Conservation (phyloP, 2,113 vertebrate species). For the Chinchilla lanigera region DNA sequence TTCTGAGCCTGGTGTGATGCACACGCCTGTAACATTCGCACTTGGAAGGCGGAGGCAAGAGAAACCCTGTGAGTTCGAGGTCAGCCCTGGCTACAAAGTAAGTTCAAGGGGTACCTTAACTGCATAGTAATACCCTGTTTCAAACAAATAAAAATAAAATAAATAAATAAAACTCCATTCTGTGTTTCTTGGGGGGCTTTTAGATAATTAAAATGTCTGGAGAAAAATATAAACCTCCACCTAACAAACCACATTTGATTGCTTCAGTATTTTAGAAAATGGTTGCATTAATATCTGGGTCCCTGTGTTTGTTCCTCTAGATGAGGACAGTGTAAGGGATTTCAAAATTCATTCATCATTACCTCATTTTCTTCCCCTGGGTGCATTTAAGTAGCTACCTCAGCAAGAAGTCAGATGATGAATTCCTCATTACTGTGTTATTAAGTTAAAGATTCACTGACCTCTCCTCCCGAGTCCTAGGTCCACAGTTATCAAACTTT, state of each 20-base stretch:
- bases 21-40: background rate
- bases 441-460: conserved; percentile 41
- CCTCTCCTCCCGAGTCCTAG: conserved; percentile 8
- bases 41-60: background rate
- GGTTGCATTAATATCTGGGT: background rate
- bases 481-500: conserved; percentile 26
- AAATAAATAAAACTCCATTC: background rate
- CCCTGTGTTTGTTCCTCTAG: background rate
- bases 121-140: background rate
- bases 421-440: conserved; percentile 23
- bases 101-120: background rate
- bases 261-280: background rate
- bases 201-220: background rate
- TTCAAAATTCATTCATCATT: conserved; percentile 44
- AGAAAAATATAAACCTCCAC: background rate
- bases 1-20: background rate
- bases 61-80: background rate
- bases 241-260: background rate
- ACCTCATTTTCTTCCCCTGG: conserved; percentile 52
- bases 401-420: conserved; percentile 55
- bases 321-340: conserved; percentile 8
- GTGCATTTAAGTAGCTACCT: conserved; percentile 49
- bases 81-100: background rate
- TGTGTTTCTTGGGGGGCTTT: background rate
- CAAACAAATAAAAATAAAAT: background rate